These are phyloP conservation scores for Etia nguti DNA, from an alignment of 2,113 vertebrate genomes.

Conservation along the genomic window DNA sequence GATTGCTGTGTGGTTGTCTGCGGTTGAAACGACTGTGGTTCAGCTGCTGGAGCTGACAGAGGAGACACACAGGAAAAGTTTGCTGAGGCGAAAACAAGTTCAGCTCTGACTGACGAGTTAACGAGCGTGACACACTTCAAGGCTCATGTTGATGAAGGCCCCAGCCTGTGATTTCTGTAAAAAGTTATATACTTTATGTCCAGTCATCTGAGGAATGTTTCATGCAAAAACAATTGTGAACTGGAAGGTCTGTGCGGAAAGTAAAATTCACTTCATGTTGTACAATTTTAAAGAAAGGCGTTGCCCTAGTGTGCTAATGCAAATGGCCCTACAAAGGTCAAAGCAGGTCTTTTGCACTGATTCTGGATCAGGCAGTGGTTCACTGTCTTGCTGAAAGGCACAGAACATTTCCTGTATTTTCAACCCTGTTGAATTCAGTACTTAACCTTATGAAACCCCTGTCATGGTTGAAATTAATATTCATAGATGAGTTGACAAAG, in stretches of 20 bases:
- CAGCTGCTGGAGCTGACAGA: not conserved
- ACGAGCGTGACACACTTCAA: not conserved
- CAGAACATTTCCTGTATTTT: not conserved
- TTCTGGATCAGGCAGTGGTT: not conserved
- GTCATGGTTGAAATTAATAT: not conserved
- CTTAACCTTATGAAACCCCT: not conserved
- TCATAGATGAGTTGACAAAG: not conserved
- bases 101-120: not conserved
- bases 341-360: not conserved
- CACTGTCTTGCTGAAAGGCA: fast-evolving
- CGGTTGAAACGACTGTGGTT: not conserved
- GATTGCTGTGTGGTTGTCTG: not conserved
- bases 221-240: not conserved
- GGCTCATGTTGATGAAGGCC: not conserved
- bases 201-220: constrained; percentile 7
- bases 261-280: not conserved
- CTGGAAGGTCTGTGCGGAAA: not conserved
- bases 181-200: not conserved
- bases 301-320: not conserved
- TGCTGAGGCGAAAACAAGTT: not conserved
- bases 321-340: not conserved
- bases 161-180: not conserved
- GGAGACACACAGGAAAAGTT: not conserved
- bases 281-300: not conserved
- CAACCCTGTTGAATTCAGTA: not conserved